Evolutionary conservation across 2,113 vertebrate genomes (phyloP), one percentile per base, ranked within the genome.

Genomic region (Sebastes fasciatus): DNA sequence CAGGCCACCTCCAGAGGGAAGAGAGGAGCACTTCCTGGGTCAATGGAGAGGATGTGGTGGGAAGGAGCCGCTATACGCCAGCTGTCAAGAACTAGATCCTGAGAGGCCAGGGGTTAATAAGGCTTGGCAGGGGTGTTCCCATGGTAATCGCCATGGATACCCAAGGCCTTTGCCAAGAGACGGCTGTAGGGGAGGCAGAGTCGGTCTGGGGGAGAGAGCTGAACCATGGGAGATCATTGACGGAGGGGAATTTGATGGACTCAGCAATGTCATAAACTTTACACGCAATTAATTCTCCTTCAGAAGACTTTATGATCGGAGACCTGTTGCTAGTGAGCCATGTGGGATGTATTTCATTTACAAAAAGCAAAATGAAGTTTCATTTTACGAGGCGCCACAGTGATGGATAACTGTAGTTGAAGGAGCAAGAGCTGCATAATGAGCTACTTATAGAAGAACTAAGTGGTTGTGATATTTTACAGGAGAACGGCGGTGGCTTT

Each of bases 61-160:
- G 80, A 85, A 64, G 66, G 71, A 80, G 60, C 70, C 42, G 66
- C 84, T 63, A 77, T 45, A 58, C 5, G 68, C 75, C 73, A 85
- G 88, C 87, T 94, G 89, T 93, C 89, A 86, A 68, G 67, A 92
- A 70, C 21, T 8, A 73, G 75, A 88, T 86, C 19, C 52, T 77
- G 66, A 63, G 65, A 80, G 74, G 75, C 67, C 26, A 5, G 72
- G 82, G 86, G 88, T 93, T 93, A 93, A 89, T 78, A 83, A 79
- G 83, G 58, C 83, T 78, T 90, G 86, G 83, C 79, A 77, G 85
- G 84, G 79, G 55, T 80, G 69, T 85, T 87, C 74, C 86, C 57
- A 69, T 88, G 82, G 75, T 46, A 78, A 92, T 82, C 13, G 17
- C 87, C 81, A 84, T 82, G 74, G 92, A 73, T 90, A 86, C 86